Percentiles rank a stretch among this genome's conserved stretches.
Conservation (phyloP, 2,797 vertebrate genomes). For the Mormyrus hasselquistii region DNA sequence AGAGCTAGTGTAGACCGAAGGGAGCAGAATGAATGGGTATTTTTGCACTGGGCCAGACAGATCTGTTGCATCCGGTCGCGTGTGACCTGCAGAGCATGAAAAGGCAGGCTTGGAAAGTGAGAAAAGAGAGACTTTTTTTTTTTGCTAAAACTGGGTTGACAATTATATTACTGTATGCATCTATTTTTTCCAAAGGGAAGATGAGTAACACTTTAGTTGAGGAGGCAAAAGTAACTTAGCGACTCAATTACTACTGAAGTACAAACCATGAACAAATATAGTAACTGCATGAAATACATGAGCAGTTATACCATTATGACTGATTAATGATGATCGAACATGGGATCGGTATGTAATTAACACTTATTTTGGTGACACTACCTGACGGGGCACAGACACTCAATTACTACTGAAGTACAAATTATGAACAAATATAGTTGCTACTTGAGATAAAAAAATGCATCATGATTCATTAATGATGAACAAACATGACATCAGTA, state of each 20-base stretch:
- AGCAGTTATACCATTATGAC: not conserved
- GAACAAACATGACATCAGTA: not conserved
- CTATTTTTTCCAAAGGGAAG: not conserved
- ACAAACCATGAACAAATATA: not conserved
- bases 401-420: not conserved
- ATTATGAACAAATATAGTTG: not conserved
- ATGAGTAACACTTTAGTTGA: not conserved
- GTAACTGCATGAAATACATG: not conserved
- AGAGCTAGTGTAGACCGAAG: not conserved
- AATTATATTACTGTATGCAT: not conserved
- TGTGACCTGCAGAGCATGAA: not conserved
- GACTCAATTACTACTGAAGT: not conserved
- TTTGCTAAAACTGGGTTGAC: not conserved
- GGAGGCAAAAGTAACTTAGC: not conserved
- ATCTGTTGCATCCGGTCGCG: not conserved
- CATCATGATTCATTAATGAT: not conserved
- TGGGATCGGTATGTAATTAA: not conserved
- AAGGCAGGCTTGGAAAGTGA: not conserved
- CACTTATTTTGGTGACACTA: not conserved
- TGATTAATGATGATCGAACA: not conserved
- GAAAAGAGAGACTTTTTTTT: not conserved
- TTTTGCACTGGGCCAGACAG: constrained; percentile 16
- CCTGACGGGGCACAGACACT: not conserved
- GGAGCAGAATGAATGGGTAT: not conserved
- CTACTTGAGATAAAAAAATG: not conserved